Base-by-base conservation (phyloP, 1,140 invertebrate species). In the Triops longicaudatus region DNA sequence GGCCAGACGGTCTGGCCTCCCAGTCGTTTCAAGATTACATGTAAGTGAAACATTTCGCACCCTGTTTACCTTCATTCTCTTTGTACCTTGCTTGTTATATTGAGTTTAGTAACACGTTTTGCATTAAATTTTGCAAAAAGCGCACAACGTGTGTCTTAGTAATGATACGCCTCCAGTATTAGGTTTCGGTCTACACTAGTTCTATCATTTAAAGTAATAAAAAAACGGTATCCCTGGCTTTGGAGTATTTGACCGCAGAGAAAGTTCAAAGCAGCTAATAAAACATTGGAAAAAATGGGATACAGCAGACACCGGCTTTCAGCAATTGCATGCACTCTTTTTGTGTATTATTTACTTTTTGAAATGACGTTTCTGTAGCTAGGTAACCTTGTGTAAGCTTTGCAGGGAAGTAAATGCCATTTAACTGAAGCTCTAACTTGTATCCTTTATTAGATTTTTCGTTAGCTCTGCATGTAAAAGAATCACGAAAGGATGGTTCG, bases 1-100 rank as follows among this genome's bases (percentile, higher is more conserved):
- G 91, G 91, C 89, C 90, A 0, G 90, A 91, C 81, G 89, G 88
- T 44, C 81, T 86, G 75, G 84, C 87, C 0, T 85, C 86, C 43
- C 85, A 85, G 28, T 90, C 88, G 0, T 86, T 86, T 74, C 85
- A 88, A 82, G 89, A 91, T 82, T 89, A 88, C 81, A 84, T 88
- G 90, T 91, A 83, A 88, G 88, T 87, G n/a, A 80, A 41, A n/a
- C 10, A 12, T 14, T 26, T 37, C 31, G 31, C 31, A 37, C 7
- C 2, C 31, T 37, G 2, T 37, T 37, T n/a, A n/a, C 31, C 31
- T 37, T 4, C 31, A 37, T 7, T 37, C 31, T 37, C 2, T 37
- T 37, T 37, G 31, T 37, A 4, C 2, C 2, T 7, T 37, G 31
- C 31, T 37, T 37, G 31, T 37, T n/a, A n/a, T n/a, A n/a, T n/a